These are phyloP conservation scores for Scyliorhinus canicula DNA, from an alignment of 2,797 vertebrate genomes.

Conservation along the genomic window DNA sequence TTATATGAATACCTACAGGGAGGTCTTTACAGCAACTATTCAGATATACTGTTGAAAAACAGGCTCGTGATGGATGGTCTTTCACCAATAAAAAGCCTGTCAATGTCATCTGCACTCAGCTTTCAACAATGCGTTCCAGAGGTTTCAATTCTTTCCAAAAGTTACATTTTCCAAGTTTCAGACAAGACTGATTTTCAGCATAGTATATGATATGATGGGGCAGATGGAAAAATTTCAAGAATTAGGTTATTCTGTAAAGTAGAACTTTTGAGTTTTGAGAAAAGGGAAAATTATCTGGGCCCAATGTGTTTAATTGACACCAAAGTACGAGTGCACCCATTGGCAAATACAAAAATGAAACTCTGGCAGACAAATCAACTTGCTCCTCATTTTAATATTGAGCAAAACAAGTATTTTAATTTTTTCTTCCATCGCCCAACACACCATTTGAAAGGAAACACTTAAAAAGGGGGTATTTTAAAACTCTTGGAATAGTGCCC, in stretches of 20 bases:
- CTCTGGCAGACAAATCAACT: background rate
- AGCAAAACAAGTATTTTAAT: background rate
- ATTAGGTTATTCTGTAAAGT: background rate
- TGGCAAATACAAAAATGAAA: background rate
- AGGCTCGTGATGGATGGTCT: background rate
- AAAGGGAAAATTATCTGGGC: background rate
- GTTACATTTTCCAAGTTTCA: background rate
- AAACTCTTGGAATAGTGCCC: background rate
- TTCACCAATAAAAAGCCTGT: background rate
- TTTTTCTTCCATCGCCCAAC: background rate
- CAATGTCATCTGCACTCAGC: no score
- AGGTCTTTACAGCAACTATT: background rate
- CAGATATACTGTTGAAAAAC: background rate
- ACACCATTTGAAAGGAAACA: background rate
- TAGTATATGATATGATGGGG: background rate
- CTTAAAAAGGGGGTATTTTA: background rate
- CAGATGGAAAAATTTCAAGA: background rate
- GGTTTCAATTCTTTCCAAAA: background rate
- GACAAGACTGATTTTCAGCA: background rate
- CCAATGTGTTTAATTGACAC: background rate
- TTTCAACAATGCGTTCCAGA: constrained; percentile 8
- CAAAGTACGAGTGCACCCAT: background rate
- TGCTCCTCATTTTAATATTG: background rate
- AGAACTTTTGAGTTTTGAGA: background rate
- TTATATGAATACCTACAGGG: background rate